Conservation (phyloP, 2,113 vertebrate genomes). For the Ammodytes marinus region DNA sequence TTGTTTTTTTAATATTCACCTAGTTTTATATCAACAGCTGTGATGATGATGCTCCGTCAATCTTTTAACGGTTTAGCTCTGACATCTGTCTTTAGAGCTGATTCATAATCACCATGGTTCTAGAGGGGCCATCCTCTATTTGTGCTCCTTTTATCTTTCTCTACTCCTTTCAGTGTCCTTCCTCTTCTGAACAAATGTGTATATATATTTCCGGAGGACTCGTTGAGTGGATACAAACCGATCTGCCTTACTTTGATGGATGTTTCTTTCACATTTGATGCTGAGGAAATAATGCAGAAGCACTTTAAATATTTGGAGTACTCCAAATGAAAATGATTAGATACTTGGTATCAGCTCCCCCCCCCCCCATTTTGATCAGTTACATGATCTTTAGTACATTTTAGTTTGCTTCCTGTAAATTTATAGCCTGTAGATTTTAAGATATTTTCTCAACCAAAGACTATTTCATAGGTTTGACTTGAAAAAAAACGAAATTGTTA, state of each 20-base stretch:
- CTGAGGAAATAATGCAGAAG: conserved; percentile 89
- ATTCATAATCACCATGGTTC: conserved; percentile 36
- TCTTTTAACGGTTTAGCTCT: conserved; percentile 32
- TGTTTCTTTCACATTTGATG: conserved; percentile 77
- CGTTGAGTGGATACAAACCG: conserved; percentile 61
- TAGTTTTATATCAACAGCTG: conserved; percentile 65
- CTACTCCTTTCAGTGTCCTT: conserved; percentile 36
- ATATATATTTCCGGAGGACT: conserved; percentile 49
- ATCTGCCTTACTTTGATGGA: conserved; percentile 83
- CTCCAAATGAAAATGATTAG: conserved; percentile 91
- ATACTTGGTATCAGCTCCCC: conserved; percentile 92
- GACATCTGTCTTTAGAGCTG: conserved; percentile 37
- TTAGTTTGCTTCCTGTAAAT: conserved; percentile 77
- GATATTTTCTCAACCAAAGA: conserved; percentile 88
- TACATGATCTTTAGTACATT: conserved; percentile 91
- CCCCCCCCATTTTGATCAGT: conserved; percentile 92
- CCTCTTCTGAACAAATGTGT: conserved; percentile 59
- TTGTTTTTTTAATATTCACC: conserved; percentile 63
- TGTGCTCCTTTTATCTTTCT: conserved; percentile 37
- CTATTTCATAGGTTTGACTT: conserved; percentile 81
- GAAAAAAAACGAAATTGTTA: conserved; percentile 68
- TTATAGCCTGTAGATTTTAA: conserved; percentile 83
- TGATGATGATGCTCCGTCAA: conserved; percentile 62
- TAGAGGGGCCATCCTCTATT: conserved; percentile 48
- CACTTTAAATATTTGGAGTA: conserved; percentile 98